A percentile compares a stretch with the other conserved stretches of the same genome.
These are phyloP conservation scores for Cyrtorhinus lividipennis DNA, from an alignment of 1,140 invertebrate species.

Conservation along the genomic window DNA sequence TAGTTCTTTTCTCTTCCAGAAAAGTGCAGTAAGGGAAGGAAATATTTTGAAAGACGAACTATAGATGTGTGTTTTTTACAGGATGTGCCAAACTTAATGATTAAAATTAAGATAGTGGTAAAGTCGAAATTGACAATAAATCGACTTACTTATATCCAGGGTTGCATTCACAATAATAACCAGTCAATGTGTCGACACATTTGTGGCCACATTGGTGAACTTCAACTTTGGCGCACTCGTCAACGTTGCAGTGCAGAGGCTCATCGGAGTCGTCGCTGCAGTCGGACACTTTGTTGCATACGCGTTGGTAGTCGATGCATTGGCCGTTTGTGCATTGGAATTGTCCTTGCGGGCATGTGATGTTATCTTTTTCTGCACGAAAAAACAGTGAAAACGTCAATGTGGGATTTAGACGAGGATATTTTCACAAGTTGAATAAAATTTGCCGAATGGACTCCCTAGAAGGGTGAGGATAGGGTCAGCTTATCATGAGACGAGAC, in stretches of 20 bases:
- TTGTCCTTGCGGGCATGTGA: conserved; percentile 58
- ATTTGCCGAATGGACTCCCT: no score
- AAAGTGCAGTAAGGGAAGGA: conserved; percentile 84
- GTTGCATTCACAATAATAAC: conserved; percentile 90
- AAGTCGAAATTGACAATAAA: no score
- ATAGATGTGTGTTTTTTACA: conserved; percentile 52
- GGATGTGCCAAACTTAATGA: no score
- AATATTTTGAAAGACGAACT: conserved; percentile 61
- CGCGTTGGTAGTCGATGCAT: conserved; percentile 70
- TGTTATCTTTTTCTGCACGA: conserved; percentile 45
- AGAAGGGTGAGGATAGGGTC: no score
- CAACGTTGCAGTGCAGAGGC: conserved; percentile 81
- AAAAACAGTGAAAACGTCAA: conserved; percentile 18
- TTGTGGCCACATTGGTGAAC: conserved; percentile 89
- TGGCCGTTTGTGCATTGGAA: conserved; percentile 74
- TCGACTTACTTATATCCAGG: conserved; percentile 74
- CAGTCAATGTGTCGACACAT: conserved; percentile 82
- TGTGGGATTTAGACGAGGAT: no score
- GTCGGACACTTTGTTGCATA: conserved; percentile 87
- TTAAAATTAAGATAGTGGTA: no score
- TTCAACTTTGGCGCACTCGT: conserved; percentile 84
- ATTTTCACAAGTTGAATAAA: no score
- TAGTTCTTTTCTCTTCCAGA: no score
- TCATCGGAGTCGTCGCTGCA: conserved; percentile 90
- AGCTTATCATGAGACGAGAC: no score